Conservation (phyloP, 2,888 invertebrate genomes). For the Lasioglossum zephyrum region DNA sequence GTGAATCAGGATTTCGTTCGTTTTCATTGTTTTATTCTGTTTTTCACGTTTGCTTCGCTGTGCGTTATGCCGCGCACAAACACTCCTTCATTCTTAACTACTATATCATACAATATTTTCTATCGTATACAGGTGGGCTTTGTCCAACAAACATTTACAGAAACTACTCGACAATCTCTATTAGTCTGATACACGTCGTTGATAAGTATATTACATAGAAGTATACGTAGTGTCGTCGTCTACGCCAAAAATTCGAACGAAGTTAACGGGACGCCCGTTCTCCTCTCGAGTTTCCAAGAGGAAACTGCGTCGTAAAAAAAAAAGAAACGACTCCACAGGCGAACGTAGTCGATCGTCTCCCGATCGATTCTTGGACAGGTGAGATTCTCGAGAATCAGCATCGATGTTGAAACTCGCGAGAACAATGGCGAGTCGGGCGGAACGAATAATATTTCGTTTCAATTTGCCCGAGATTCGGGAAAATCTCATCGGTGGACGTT, state of each 20-base stretch:
- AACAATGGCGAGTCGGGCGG: not conserved
- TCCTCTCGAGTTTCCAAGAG: not conserved
- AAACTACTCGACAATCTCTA: conserved; percentile 8
- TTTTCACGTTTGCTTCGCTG: not conserved
- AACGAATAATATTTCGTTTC: not conserved
- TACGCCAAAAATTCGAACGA: not conserved
- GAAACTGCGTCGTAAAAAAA: not conserved
- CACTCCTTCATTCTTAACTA: not conserved
- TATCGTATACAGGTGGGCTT: not conserved
- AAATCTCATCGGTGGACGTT: conserved; percentile 45
- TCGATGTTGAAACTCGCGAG: not conserved
- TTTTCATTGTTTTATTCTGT: conserved; percentile 33
- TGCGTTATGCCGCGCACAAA: not conserved
- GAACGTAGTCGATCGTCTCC: not conserved
- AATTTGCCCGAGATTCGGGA: not conserved
- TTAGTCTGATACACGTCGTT: conserved; percentile 10
- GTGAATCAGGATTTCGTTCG: conserved; percentile 51
- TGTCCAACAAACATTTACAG: not conserved
- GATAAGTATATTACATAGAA: conserved; percentile 6
- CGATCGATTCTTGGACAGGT: conserved; percentile 3
- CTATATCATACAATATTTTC: not conserved
- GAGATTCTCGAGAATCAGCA: not conserved
- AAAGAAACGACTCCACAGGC: not conserved
- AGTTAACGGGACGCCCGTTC: not conserved
- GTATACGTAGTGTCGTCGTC: not conserved